A percentile compares a stretch with the other conserved stretches of the same genome.
Evolutionary conservation across 2,113 vertebrate genomes (phyloP).

Genomic region (Ageneiosus marmoratus): DNA sequence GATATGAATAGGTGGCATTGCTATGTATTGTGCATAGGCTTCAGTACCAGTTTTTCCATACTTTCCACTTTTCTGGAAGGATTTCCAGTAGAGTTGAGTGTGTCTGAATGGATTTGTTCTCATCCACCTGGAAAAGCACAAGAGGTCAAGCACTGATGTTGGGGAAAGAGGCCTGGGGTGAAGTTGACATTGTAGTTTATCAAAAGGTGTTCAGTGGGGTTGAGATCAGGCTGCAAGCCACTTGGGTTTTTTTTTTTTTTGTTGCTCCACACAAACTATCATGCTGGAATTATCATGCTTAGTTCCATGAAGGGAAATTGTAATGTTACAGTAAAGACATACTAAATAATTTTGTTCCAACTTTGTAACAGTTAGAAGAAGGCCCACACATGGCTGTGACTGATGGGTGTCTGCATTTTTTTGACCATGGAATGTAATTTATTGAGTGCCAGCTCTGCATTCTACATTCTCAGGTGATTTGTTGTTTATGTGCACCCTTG

Average conservation of each 20-base stretch:
- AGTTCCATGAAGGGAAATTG: background rate
- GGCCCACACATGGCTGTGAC: background rate
- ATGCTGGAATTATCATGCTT: background rate
- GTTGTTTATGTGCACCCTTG: background rate
- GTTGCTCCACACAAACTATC: too few species aligned
- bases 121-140: background rate
- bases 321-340: background rate
- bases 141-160: background rate
- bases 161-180: background rate
- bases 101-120: background rate
- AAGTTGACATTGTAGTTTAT: background rate
- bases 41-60: too few species aligned
- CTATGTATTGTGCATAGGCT: too few species aligned
- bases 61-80: background rate
- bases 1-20: too few species aligned
- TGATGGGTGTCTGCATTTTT: background rate
- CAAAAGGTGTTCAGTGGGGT: background rate
- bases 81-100: background rate
- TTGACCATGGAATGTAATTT: background rate
- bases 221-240: background rate
- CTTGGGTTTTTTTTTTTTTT: background rate
- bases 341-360: background rate
- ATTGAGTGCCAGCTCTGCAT: background rate
- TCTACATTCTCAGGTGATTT: background rate
- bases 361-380: background rate